Evolutionary conservation across 2,888 invertebrate species (phyloP).

Genomic region (Nudaria mundana): DNA sequence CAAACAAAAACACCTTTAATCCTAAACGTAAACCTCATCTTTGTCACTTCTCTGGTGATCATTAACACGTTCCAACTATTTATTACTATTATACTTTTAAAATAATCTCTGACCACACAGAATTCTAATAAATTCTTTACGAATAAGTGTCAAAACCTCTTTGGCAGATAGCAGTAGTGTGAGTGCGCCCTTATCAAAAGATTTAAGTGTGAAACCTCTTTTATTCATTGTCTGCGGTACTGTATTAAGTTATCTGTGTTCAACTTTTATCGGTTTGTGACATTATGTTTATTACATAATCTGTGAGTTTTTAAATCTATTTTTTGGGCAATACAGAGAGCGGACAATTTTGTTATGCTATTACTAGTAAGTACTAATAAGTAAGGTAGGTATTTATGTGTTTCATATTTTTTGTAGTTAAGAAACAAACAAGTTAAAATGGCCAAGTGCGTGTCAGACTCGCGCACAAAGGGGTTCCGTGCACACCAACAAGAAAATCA

Average conservation of each 20-base stretch:
- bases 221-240: constrained; percentile 5
- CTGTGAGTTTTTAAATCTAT: too few species aligned
- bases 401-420: too few species aligned
- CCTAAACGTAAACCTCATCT: constrained; percentile 1
- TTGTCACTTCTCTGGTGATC: constrained; percentile 1
- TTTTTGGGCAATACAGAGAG: too few species aligned
- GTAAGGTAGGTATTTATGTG: too few species aligned
- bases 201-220: constrained; percentile 11
- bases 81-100: constrained; percentile 10
- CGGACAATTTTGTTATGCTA: too few species aligned
- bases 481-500: too few species aligned
- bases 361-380: too few species aligned
- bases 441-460: too few species aligned
- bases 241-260: constrained; percentile 6
- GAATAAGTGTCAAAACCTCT: constrained; percentile 3
- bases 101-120: constrained; percentile 9
- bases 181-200: constrained; percentile 7
- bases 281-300: not conserved
- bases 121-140: constrained; percentile 9
- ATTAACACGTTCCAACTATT: constrained; percentile 6
- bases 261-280: not conserved
- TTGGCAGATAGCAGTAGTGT: constrained; percentile 4
- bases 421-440: too few species aligned
- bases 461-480: too few species aligned
- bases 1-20: too few species aligned